Evolutionary conservation across 2,797 vertebrate genomes (phyloP).

Genomic region (Serranus cabrilla): DNA sequence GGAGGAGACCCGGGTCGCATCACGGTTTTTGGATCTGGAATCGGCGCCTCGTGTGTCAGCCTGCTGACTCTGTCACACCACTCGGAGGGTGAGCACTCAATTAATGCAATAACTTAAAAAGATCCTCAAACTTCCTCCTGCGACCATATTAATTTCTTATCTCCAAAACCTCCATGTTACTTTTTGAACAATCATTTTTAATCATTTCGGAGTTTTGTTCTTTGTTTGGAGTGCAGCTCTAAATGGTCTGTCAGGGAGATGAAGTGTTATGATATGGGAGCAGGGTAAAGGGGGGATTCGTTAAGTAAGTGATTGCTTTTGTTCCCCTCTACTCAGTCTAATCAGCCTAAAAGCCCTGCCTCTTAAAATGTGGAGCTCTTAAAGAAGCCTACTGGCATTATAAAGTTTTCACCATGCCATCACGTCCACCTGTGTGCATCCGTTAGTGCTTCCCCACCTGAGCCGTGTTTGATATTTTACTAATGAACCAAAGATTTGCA

Average conservation of each 20-base stretch:
- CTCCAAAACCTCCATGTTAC: constrained; percentile 7
- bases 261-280: constrained; percentile 69
- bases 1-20: constrained; percentile 87
- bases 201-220: constrained; percentile 41
- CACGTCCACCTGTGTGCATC: constrained; percentile 52
- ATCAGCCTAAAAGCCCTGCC: constrained; percentile 83
- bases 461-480: constrained; percentile 18
- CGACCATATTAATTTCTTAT: constrained; percentile 19
- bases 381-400: constrained; percentile 59
- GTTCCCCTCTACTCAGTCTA: constrained; percentile 69
- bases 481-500: background rate
- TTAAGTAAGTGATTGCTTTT: constrained; percentile 80
- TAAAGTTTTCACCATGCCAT: constrained; percentile 66
- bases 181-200: constrained; percentile 29
- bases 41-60: constrained; percentile 98
- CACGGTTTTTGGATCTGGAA: constrained; percentile 97
- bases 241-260: constrained; percentile 63
- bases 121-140: constrained; percentile 8
- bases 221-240: constrained; percentile 55
- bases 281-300: constrained; percentile 64
- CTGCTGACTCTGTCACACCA: constrained; percentile 98
- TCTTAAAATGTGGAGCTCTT: constrained; percentile 72
- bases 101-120: constrained; percentile 21
- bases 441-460: constrained; percentile 31
- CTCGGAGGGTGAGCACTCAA: constrained; percentile 93